Conservation (phyloP, 2,113 vertebrate genomes). For the Tragelaphus imberbis region DNA sequence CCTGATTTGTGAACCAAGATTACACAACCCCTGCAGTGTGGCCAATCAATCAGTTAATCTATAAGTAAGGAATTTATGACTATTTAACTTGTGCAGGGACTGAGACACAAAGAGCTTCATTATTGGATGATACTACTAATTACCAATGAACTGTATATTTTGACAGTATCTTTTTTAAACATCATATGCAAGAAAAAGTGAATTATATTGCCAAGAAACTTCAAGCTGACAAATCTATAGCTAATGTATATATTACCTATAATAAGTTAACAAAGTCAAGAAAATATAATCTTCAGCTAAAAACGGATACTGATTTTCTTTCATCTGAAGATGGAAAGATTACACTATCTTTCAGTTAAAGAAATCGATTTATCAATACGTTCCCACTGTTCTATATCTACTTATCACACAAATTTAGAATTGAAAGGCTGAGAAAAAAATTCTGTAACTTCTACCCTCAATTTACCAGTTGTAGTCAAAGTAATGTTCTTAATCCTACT, state of each 20-base stretch:
- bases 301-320: not conserved
- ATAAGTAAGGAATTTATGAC: constrained; percentile 16
- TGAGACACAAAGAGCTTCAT: not conserved
- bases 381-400: not conserved
- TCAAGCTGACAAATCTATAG: not conserved
- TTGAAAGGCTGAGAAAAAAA: not conserved
- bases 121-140: not conserved
- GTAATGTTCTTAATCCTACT: not conserved
- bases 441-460: not conserved
- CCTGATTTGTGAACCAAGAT: not conserved
- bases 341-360: not conserved
- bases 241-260: not conserved
- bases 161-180: not conserved
- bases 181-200: not conserved
- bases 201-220: not conserved
- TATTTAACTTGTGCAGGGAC: not conserved
- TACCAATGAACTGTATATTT: not conserved
- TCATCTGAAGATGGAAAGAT: not conserved
- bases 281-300: not conserved
- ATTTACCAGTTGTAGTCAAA: not conserved
- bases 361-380: constrained; percentile 27
- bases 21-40: not conserved
- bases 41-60: not conserved
- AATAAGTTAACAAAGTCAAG: not conserved
- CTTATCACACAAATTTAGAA: constrained; percentile 24